phyloP scores from a whole-genome alignment of 2,888 invertebrate species.

The Pristionchus japonicus region DNA sequence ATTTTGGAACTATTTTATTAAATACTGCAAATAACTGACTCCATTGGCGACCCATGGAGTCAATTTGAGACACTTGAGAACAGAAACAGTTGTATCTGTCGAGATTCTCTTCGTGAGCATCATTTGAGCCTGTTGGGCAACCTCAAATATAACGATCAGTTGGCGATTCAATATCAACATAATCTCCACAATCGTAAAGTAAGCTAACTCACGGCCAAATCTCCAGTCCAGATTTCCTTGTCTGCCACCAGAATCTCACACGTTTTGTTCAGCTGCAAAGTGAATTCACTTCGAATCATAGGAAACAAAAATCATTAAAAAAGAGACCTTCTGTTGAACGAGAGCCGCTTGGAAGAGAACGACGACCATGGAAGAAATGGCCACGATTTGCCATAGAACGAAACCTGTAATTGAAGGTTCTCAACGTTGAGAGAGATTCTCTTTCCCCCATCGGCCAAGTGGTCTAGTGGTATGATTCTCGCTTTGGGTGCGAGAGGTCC shows the following conservation, averaged over 20 bases:
- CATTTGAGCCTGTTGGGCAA: constrained; percentile 23
- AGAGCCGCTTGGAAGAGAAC: background rate
- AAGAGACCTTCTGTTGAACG: background rate
- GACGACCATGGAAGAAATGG: background rate
- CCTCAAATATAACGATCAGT: background rate
- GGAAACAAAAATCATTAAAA: background rate
- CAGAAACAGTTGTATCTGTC: background rate
- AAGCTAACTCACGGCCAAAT: background rate
- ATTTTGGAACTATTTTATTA: background rate
- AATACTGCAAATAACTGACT: background rate
- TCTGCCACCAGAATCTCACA: constrained; percentile 18
- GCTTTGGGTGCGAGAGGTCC: constrained; percentile 73
- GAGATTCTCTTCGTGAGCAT: background rate
- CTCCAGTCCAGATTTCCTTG: constrained; percentile 22
- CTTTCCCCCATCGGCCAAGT: background rate
- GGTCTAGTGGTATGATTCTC: constrained; percentile 73
- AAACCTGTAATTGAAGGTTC: background rate
- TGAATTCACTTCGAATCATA: background rate
- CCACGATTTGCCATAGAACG: background rate
- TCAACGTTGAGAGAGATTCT: background rate
- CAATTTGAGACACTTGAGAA: constrained; percentile 36
- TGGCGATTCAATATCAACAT: background rate
- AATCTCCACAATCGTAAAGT: background rate
- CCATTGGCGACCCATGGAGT: constrained; percentile 32
- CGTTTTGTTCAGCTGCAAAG: constrained; percentile 15